Percentiles rank a stretch among this genome's conserved stretches.
These are phyloP conservation scores for Batillaria attramentaria DNA, from an alignment of 1,140 invertebrate species.

Conservation along the genomic window DNA sequence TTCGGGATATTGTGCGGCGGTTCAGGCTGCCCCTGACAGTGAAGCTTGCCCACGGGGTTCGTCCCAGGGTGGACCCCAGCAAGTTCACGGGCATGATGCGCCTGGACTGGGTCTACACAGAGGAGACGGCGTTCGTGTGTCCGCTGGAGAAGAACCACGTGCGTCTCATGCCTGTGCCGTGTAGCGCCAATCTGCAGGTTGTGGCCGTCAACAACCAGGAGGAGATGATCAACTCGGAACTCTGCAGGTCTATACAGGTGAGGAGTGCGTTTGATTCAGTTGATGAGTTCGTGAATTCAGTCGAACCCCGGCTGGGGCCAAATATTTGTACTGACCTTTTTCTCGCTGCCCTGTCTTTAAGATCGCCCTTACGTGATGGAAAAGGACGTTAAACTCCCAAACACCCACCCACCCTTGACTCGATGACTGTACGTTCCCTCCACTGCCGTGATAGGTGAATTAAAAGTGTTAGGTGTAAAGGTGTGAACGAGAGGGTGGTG, in stretches of 20 bases:
- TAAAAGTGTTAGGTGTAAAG: background rate
- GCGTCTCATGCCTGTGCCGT: conserved; percentile 84
- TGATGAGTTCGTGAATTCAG: background rate
- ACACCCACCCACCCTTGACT: no score
- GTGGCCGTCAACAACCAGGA: conserved; percentile 88
- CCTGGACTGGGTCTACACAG: conserved; percentile 86
- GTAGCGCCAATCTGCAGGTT: conserved; percentile 88
- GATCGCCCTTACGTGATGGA: no score
- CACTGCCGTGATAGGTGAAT: background rate
- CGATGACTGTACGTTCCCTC: background rate
- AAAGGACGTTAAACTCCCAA: no score
- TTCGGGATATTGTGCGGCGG: conserved; percentile 87
- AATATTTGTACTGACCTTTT: no score
- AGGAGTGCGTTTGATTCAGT: no score
- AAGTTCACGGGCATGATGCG: conserved; percentile 78
- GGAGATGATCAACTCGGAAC: conserved; percentile 83
- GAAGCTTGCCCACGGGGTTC: conserved; percentile 87
- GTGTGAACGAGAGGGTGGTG: background rate
- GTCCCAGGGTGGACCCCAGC: conserved; percentile 78
- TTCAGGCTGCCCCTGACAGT: conserved; percentile 89
- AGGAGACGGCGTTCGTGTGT: conserved; percentile 83
- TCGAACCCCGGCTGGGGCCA: no score
- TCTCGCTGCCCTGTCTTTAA: no score
- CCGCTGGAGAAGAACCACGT: conserved; percentile 77
- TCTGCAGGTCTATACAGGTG: conserved; percentile 82